Evolutionary conservation across 2,797 vertebrate species (phyloP).

Genomic region (Tokudaia tokunoshimensis): DNA sequence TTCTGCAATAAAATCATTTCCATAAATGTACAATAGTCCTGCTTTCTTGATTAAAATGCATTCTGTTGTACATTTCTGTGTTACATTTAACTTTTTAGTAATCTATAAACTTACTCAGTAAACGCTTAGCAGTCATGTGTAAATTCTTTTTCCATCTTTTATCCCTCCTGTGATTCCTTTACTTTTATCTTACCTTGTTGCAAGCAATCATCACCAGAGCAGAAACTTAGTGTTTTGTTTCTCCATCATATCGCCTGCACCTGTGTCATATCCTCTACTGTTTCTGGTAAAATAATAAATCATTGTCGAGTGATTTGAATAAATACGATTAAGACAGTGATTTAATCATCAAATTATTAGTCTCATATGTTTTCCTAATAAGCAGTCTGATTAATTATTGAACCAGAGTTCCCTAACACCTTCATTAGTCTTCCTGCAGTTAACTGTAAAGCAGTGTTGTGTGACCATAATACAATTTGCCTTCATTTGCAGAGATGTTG

Average conservation of each 20-base stretch:
- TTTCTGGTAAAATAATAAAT: not conserved
- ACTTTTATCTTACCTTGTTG: not conserved
- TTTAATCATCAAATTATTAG: conserved; percentile 57
- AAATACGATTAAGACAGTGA: conserved; percentile 49
- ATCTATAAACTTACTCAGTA: not conserved
- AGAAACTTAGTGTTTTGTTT: not conserved
- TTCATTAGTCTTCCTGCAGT: conserved; percentile 46
- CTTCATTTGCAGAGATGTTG: conserved; percentile 37
- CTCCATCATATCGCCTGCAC: not conserved
- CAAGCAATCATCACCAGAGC: not conserved
- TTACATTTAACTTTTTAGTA: not conserved
- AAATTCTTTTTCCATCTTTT: not conserved
- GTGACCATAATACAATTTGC: conserved; percentile 26
- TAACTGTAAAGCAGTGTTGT: conserved; percentile 42
- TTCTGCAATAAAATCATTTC: not conserved
- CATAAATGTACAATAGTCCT: not conserved
- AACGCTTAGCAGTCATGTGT: not conserved
- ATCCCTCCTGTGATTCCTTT: not conserved
- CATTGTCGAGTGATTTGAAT: conserved; percentile 36
- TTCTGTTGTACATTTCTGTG: not conserved
- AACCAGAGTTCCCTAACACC: not conserved
- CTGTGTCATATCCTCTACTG: not conserved
- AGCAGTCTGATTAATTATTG: conserved; percentile 55
- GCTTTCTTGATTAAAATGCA: not conserved
- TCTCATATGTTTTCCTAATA: conserved; percentile 37